Conservation (phyloP, 1,140 invertebrate genomes). For the Pemphigus obesinymphae region DNA sequence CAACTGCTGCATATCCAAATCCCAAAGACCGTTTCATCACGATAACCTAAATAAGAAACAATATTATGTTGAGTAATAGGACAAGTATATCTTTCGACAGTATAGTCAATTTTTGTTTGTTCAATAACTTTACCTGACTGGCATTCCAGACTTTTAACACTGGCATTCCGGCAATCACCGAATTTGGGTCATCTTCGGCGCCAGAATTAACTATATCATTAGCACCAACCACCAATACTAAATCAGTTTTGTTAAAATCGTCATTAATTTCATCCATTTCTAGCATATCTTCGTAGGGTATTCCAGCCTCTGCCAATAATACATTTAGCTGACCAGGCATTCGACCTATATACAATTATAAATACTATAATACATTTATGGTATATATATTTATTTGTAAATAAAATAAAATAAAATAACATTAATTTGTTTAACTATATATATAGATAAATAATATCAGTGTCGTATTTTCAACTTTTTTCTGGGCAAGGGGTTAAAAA, state of each 20-base stretch:
- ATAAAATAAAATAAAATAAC: too few relatives aligned
- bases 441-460: too few relatives aligned
- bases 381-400: too few relatives aligned
- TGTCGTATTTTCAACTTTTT: too few relatives aligned
- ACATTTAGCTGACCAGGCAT: slow-evolving; percentile 91
- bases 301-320: slow-evolving; percentile 84
- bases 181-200: slow-evolving; percentile 85
- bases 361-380: too few relatives aligned
- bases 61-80: too few relatives aligned
- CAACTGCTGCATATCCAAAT: slow-evolving; percentile 77
- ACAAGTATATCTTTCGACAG: not conserved
- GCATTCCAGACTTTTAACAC: slow-evolving; percentile 82
- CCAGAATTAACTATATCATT: slow-evolving; percentile 91
- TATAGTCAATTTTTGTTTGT: not conserved
- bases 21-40: slow-evolving; percentile 88
- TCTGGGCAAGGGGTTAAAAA: too few relatives aligned
- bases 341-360: slow-evolving; percentile 68
- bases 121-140: slow-evolving; percentile 60
- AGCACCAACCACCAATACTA: slow-evolving; percentile 83
- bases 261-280: slow-evolving; percentile 94
- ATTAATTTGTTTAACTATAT: too few relatives aligned
- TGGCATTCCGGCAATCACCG: slow-evolving; percentile 89
- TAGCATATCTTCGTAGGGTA: slow-evolving; percentile 84
- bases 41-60: slow-evolving; percentile 60
- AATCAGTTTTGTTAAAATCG: slow-evolving; percentile 78